A percentile compares a stretch with the other conserved stretches of the same genome.
These are phyloP conservation scores for Pycnonotus jocosus DNA, from an alignment of 2,113 vertebrate species.

Conservation along the genomic window DNA sequence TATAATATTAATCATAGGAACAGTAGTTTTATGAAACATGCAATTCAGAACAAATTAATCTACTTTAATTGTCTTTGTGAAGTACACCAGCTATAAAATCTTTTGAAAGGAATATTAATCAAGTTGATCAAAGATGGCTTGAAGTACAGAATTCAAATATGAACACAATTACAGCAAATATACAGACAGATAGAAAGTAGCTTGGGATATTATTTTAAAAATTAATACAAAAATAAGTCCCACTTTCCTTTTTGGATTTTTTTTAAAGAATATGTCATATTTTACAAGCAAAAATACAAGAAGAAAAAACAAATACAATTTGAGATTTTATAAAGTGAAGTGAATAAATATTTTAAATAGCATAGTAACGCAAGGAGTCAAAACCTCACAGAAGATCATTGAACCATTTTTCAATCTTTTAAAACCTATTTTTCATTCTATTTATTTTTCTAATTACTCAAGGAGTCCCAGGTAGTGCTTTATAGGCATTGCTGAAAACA, in stretches of 20 bases:
- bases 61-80: conserved; percentile 4
- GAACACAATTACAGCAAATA: not conserved
- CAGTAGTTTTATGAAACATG: conserved; percentile 12
- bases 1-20: conserved; percentile 21
- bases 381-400: not conserved
- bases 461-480: not conserved
- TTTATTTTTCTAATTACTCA: not conserved
- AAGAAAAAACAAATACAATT: not conserved
- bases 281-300: not conserved
- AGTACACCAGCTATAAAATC: conserved; percentile 16
- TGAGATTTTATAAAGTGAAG: not conserved
- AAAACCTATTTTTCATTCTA: not conserved
- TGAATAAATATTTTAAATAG: not conserved
- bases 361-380: not conserved
- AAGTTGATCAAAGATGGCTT: conserved; percentile 47
- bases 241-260: not conserved
- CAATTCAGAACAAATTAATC: conserved; percentile 19
- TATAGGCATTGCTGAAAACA: not conserved
- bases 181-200: not conserved
- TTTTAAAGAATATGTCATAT: not conserved
- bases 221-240: not conserved
- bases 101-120: conserved; percentile 32
- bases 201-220: not conserved
- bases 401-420: not conserved
- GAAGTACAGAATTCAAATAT: conserved; percentile 6